Base-by-base conservation (phyloP, 2,113 vertebrate species). In the Aegotheles bennettii region DNA sequence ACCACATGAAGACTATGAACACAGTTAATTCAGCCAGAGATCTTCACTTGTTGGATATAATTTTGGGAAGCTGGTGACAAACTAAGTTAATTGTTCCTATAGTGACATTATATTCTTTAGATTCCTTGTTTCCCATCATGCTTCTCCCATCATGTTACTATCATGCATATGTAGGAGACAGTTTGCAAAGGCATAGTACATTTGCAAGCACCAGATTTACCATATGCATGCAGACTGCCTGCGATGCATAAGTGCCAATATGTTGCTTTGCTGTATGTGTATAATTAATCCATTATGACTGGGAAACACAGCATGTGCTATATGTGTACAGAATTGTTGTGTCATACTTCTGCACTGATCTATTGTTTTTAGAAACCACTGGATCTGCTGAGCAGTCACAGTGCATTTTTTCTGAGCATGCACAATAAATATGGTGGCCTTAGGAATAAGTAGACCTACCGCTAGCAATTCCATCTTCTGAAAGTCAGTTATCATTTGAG, bases 281-380 rank as follows among this genome's bases (percentile, higher is more conserved):
- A 43, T 96, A 96, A 94, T 96, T 70, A 85, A 91, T 84, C 57
- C 93, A 59, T 87, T 89, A 84, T 91, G 96, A 79, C 47, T 0
- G 16, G 81, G 61, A 89, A 84, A 93, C 21, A 19, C 87, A 84
- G 40, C 77, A 89, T 93, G 65, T 91, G 81, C 81, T 78, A 54
- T 84, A 24, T 89, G 84, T 67, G 43, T 43, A 82, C 87, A 87
- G 77, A 75, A 59, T 38, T 82, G 64, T 89, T 89, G 57, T 91
- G 87, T 76, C 81, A 91, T 84, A 59, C 48, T 89, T 93, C 65
- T 87, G 56, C 48, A 79, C 33, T 82, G 60, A 82, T 93, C 95
- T 93, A 95, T 96, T 95, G 93, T 91, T 68, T 93, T 60, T 76
- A 82, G 56, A 94, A 96, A 96, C 82, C 84, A 60, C 87, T 79